Percentiles rank a stretch among this genome's conserved stretches.
phyloP scores from a whole-genome alignment of 2,113 vertebrate species.

The Emydocephalus ijimae region DNA sequence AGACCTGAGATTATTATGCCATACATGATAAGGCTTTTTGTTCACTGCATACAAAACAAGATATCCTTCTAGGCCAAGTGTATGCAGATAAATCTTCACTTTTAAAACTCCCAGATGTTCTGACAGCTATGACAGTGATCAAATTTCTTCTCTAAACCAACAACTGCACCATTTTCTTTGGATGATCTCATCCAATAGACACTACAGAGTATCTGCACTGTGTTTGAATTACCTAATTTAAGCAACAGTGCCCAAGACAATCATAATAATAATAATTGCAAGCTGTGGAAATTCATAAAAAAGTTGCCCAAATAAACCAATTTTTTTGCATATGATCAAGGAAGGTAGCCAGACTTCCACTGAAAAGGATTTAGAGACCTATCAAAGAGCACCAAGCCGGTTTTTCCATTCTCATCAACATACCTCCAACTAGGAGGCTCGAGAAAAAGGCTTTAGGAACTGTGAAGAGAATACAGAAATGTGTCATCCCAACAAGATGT shows the following conservation, averaged over 20 bases:
- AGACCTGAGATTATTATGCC: slow-evolving; percentile 10
- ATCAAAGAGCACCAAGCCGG: background rate
- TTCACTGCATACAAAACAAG: background rate
- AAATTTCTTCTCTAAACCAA: background rate
- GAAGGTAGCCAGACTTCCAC: background rate
- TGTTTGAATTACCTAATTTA: background rate
- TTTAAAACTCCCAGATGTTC: background rate
- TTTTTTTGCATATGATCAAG: background rate
- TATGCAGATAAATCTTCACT: background rate
- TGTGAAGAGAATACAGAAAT: background rate
- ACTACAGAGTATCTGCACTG: too few species aligned
- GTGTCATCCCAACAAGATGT: background rate
- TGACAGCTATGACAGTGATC: background rate
- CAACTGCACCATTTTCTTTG: background rate
- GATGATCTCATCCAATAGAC: background rate
- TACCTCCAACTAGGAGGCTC: background rate
- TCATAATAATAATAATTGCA: background rate
- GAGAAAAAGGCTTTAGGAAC: background rate
- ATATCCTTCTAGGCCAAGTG: background rate
- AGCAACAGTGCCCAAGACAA: background rate
- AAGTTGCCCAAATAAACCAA: background rate
- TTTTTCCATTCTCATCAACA: background rate
- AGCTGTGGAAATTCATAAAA: background rate
- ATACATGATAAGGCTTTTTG: background rate
- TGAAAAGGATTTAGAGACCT: background rate